A percentile compares a stretch with the other conserved stretches of the same genome.
Evolutionary conservation across 2,888 invertebrate genomes (phyloP).

Genomic region (Drosophila neutralis): DNA sequence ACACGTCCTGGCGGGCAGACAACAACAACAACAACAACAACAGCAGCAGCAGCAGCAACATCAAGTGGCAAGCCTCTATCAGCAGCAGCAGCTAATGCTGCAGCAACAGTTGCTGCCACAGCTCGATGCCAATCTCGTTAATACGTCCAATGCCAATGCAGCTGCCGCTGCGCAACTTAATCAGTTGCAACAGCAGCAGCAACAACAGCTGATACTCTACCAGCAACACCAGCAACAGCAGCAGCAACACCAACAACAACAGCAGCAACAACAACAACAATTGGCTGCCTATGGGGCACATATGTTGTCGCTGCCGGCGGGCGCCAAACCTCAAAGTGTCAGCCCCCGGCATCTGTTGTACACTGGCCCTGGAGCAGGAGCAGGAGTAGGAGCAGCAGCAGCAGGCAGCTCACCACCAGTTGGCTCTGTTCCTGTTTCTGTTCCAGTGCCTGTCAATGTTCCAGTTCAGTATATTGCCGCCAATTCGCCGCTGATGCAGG

Average conservation of each 20-base stretch:
- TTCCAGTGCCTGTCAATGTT: conserved; percentile 46
- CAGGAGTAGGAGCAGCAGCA: conserved; percentile 15
- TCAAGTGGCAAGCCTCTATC: conserved; percentile 52
- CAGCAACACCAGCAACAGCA: conserved; percentile 64
- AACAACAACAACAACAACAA: conserved; percentile 39
- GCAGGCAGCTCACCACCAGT: conserved; percentile 36
- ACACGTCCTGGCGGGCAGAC: conserved; percentile 73
- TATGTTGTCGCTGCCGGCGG: conserved; percentile 70
- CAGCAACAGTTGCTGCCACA: conserved; percentile 76
- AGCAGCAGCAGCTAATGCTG: conserved; percentile 55
- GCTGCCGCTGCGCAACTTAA: conserved; percentile 77
- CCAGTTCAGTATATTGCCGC: conserved; percentile 68
- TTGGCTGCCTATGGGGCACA: conserved; percentile 59
- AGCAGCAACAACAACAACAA: conserved; percentile 68
- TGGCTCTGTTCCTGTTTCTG: conserved; percentile 24
- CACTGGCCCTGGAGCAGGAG: conserved; percentile 55
- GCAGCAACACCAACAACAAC: conserved; percentile 60
- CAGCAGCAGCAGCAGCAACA: conserved; percentile 31
- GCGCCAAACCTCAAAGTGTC: conserved; percentile 70
- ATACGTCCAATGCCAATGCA: conserved; percentile 83
- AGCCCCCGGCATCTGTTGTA: conserved; percentile 80
- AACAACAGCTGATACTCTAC: conserved; percentile 60
- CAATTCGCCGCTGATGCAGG: conserved; percentile 56
- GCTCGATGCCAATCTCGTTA: conserved; percentile 74
- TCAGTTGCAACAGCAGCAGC: conserved; percentile 74